phyloP scores from a whole-genome alignment of 2,113 vertebrate genomes.

The Gallinago jamesoni region DNA sequence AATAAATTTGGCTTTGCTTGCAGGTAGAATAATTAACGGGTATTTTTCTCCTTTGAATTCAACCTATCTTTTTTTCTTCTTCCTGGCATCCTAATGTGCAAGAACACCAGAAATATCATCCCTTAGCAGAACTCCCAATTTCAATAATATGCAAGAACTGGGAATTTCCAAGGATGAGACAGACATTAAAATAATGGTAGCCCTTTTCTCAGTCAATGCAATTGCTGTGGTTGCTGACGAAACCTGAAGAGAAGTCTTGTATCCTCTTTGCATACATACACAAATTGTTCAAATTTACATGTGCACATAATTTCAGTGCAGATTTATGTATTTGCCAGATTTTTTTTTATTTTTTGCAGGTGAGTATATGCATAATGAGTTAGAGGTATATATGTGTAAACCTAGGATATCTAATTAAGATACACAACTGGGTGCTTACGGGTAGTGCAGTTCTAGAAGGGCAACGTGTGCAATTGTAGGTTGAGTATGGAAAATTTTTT shows the following conservation, averaged over 20 bases:
- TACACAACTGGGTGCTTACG: not conserved
- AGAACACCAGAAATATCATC: not conserved
- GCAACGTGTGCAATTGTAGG: not conserved
- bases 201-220: not conserved
- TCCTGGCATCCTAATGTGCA: not conserved
- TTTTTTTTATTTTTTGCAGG: not conserved
- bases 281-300: not conserved
- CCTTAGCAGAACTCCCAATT: not conserved
- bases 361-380: not conserved
- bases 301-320: not conserved
- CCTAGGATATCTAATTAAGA: not conserved
- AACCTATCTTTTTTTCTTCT: not conserved
- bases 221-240: not conserved
- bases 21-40: not conserved
- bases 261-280: not conserved
- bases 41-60: not conserved
- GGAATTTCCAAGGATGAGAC: not conserved
- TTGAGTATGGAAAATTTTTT: not conserved
- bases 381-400: not conserved
- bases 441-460: not conserved
- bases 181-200: not conserved
- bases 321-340: not conserved
- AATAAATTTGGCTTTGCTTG: not conserved
- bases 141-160: not conserved
- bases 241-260: not conserved